phyloP scores from a whole-genome alignment of 1,140 invertebrate species.

The Gyrodactylus salaris region DNA sequence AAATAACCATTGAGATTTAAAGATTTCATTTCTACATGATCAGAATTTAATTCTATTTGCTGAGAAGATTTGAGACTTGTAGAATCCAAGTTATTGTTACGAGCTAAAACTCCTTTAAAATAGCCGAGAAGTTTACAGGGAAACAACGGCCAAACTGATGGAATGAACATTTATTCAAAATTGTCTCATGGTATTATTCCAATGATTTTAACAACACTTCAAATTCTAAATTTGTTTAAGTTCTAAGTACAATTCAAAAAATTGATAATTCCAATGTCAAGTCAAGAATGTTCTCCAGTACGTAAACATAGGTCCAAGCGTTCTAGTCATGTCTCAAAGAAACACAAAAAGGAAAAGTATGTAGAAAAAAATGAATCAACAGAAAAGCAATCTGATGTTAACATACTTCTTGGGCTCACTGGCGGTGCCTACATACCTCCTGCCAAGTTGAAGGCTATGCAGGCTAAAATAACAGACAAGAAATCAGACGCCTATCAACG shows the following conservation, averaged over 20 bases:
- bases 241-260: too few species aligned
- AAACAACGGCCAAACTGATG: background rate
- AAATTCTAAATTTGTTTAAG: too few species aligned
- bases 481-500: conserved; percentile 54
- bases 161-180: background rate
- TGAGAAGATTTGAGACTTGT: background rate
- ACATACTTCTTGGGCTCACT: conserved; percentile 37
- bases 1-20: background rate
- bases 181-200: background rate
- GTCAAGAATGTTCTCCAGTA: too few species aligned
- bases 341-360: background rate
- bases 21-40: background rate
- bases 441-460: conserved; percentile 63
- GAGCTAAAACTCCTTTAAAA: background rate
- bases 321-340: background rate
- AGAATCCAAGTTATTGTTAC: background rate
- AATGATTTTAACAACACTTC: too few species aligned
- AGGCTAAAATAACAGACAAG: conserved; percentile 67
- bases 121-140: background rate
- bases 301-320: background rate
- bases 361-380: background rate
- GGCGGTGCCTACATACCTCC: conserved; percentile 94
- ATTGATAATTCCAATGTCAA: too few species aligned
- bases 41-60: background rate
- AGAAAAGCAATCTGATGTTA: background rate